Conservation (phyloP, 2,888 invertebrate species). For the Malacosoma neustria region DNA sequence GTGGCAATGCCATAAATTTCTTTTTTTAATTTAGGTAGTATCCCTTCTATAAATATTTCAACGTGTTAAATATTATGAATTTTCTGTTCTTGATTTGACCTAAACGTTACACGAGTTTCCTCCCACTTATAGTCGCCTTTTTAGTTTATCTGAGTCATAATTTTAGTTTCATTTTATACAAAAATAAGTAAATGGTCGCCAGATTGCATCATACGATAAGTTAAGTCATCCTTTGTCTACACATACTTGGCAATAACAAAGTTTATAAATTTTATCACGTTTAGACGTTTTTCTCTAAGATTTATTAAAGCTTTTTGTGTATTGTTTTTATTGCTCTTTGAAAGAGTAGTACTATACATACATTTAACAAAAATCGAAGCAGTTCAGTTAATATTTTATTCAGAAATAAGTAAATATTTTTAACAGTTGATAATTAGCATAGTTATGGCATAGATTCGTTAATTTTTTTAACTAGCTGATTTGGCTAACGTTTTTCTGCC, state of each 20-base stretch:
- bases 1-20: background rate
- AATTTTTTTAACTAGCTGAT: no score
- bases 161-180: background rate
- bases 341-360: no score
- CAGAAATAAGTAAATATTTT: no score
- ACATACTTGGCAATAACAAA: background rate
- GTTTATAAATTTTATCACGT: background rate
- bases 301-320: background rate
- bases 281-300: background rate
- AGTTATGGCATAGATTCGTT: no score
- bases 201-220: background rate
- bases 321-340: background rate
- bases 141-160: background rate
- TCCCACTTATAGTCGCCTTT: constrained; percentile 1
- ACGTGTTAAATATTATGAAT: no score
- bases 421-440: no score
- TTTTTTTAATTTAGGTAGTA: background rate
- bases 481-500: no score
- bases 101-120: background rate
- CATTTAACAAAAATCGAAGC: no score
- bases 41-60: background rate
- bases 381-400: no score
- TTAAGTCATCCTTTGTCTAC: background rate
- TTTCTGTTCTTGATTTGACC: background rate
- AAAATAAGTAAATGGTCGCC: background rate